A percentile compares a stretch with the other conserved stretches of the same genome.
These are phyloP conservation scores for Poecilia picta DNA, from an alignment of 2,797 vertebrate species.

Conservation along the genomic window DNA sequence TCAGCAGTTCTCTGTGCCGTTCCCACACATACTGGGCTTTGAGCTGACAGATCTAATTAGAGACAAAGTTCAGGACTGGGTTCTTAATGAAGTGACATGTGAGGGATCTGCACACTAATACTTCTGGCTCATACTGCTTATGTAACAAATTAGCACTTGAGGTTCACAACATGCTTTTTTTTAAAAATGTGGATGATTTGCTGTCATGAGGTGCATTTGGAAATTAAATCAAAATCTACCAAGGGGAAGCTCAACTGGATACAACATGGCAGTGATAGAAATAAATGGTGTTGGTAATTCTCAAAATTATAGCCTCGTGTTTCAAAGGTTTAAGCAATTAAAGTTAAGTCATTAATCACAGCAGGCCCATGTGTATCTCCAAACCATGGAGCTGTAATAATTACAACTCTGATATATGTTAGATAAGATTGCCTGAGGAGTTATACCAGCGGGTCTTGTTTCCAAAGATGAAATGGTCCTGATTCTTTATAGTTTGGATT, in stretches of 20 bases:
- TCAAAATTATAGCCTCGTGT: constrained; percentile 13
- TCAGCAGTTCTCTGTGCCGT: constrained; percentile 54
- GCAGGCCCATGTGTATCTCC: constrained; percentile 58
- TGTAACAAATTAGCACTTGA: constrained; percentile 41
- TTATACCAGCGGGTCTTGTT: constrained; percentile 33
- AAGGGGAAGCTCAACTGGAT: constrained; percentile 20
- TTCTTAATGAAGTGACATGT: constrained; percentile 49
- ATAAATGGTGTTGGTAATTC: constrained; percentile 2
- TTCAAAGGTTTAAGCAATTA: constrained; percentile 41
- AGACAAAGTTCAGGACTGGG: constrained; percentile 51
- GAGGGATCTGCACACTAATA: constrained; percentile 53
- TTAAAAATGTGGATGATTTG: constrained; percentile 8
- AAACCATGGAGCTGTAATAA: constrained; percentile 33
- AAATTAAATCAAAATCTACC: constrained; percentile 13
- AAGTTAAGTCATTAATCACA: constrained; percentile 53
- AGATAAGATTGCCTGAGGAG: constrained; percentile 30
- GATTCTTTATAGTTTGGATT: constrained; percentile 40
- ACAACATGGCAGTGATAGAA: constrained; percentile 8
- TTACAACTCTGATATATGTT: constrained; percentile 46
- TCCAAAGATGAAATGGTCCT: constrained; percentile 32
- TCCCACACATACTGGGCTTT: constrained; percentile 66
- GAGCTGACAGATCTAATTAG: constrained; percentile 73
- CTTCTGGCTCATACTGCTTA: constrained; percentile 45
- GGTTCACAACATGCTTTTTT: constrained; percentile 28
- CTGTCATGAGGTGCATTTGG: constrained; percentile 32